phyloP scores from a whole-genome alignment of 2,888 invertebrate genomes.

The Drosophila parthenogenetica region DNA sequence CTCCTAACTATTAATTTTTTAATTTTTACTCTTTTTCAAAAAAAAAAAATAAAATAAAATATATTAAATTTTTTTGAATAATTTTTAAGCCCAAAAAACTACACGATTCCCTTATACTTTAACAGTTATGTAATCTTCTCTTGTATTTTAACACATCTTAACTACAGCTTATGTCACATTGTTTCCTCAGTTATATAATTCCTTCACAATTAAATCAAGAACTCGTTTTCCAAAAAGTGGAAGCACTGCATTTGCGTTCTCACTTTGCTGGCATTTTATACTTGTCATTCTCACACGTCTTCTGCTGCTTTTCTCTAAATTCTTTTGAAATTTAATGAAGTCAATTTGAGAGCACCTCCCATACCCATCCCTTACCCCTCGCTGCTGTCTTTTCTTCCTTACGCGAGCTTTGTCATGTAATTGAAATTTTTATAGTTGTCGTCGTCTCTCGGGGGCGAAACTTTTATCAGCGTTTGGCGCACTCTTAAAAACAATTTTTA shows the following conservation, averaged over 20 bases:
- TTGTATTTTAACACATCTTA: too few relatives aligned
- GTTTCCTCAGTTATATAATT: too few relatives aligned
- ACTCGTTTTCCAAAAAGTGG: constrained; percentile 6
- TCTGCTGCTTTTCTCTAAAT: constrained; percentile 35
- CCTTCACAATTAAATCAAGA: neutral
- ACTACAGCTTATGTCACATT: too few relatives aligned
- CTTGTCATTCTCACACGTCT: constrained; percentile 47
- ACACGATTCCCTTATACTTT: too few relatives aligned
- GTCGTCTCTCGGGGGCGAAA: constrained; percentile 40
- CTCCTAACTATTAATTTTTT: too few relatives aligned
- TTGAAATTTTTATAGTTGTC: constrained; percentile 80
- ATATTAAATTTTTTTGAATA: too few relatives aligned
- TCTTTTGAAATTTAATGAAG: constrained; percentile 73
- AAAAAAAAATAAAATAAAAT: too few relatives aligned
- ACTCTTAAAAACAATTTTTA: constrained; percentile 75
- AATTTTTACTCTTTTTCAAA: too few relatives aligned
- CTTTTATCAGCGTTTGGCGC: constrained; percentile 64
- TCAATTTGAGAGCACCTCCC: constrained; percentile 56
- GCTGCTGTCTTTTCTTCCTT: neutral
- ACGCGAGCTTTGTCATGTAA: constrained; percentile 47
- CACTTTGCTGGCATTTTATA: constrained; percentile 15
- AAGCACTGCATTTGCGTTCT: constrained; percentile 12
- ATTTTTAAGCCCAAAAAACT: too few relatives aligned
- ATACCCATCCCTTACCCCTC: neutral
- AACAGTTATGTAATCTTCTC: too few relatives aligned